Base-by-base conservation (phyloP, 2,888 invertebrate genomes). In the Drosophila vallismaia region DNA sequence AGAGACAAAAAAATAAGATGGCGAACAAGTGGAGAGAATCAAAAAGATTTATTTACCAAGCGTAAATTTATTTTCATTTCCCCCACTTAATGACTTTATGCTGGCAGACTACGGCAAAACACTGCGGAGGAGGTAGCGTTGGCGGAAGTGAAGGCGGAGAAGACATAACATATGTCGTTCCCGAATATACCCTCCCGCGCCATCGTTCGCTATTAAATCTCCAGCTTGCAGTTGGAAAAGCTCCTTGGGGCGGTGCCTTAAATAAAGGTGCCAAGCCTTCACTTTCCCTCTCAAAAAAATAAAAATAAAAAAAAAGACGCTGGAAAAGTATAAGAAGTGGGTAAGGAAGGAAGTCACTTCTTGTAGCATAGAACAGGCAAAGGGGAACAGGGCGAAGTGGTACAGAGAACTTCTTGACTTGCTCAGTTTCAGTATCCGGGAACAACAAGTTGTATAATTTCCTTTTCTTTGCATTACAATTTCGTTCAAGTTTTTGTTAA, bases 11-110 rank as follows among this genome's bases (percentile, higher is more conserved):
- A 48, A 45, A 24, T 28, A 63, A 14, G 26, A 28, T 26, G 5
- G 38, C 31, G 19, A 29, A 33, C 49, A 36, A 67, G 55, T n/a
- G 67, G 28, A 57, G 52, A 58, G 56, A 86, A 86, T 83, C 79
- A 86, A 80, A 86, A 77, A 84, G 87, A 87, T 82, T 82, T 87
- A 82, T 82, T 87, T 87, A 82, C 87, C 87, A 72, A 81, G 82
- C 85, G 82, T 68, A 82, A 82, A 87, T 86, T 80, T 81, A 81
- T 81, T 84, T 87, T 78, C 79, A 76, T 74, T 81, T 81, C 70
- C 78, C 75, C 76, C 70, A 81, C 79, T 82, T 85, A 87, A 85
- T 87, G 87, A 81, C 87, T 87, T 87, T 71, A 87, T 81, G 74
- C 68, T 66, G 71, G 56, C 66, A 67, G 48, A 28, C 63, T 63